Conservation (phyloP, 2,888 invertebrate genomes). For the Amblyteles armatorius region DNA sequence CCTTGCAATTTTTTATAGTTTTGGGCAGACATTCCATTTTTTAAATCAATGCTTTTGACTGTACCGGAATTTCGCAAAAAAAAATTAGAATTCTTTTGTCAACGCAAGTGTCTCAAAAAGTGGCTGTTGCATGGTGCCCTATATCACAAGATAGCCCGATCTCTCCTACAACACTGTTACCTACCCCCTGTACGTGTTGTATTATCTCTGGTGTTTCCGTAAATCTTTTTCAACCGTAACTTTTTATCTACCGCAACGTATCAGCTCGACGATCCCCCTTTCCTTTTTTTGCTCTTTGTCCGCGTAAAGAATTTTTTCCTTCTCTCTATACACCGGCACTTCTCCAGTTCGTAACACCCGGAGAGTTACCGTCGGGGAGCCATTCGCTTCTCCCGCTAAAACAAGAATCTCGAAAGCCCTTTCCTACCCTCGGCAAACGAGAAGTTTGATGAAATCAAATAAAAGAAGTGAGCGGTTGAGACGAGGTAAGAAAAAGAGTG, state of each 20-base stretch:
- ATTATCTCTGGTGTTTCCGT: constrained; percentile 8
- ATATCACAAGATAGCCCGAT: no score
- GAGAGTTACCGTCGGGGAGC: constrained; percentile 50
- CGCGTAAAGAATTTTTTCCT: constrained; percentile 10
- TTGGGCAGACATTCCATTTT: no score
- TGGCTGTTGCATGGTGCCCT: no score
- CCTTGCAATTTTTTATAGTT: no score
- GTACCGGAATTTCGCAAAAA: no score
- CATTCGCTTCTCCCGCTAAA: constrained; percentile 49
- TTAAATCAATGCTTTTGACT: no score
- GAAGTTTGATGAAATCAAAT: constrained; percentile 58
- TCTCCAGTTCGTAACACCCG: constrained; percentile 2
- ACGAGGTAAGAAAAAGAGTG: neutral
- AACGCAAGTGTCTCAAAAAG: no score
- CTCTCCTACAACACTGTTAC: neutral
- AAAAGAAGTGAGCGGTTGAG: constrained; percentile 19
- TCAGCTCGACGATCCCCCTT: constrained; percentile 2
- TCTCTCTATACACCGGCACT: constrained; percentile 10
- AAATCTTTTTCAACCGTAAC: neutral
- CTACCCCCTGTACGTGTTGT: neutral
- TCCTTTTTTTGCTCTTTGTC: neutral
- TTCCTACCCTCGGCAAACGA: constrained; percentile 8
- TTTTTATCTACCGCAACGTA: neutral
- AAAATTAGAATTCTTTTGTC: no score
- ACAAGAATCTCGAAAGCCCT: constrained; percentile 50